A percentile compares a stretch with the other conserved stretches of the same genome.
phyloP scores from a whole-genome alignment of 2,888 invertebrate species.

The Chironomus riparius region DNA sequence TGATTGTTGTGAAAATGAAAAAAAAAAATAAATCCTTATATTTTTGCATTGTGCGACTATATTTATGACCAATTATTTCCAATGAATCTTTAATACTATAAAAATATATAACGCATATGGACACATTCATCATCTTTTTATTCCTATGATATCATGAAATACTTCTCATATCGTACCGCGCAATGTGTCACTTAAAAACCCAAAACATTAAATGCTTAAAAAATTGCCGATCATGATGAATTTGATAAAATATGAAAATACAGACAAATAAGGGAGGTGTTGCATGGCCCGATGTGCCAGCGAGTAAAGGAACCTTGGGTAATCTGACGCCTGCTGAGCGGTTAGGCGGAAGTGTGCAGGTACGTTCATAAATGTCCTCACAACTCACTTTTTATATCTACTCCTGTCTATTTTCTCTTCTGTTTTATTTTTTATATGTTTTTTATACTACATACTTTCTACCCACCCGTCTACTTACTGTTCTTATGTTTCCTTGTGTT shows the following conservation, averaged over 20 bases:
- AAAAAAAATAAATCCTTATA: too few species aligned
- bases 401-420: background rate
- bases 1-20: too few species aligned
- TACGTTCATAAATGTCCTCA: slow-evolving; percentile 44
- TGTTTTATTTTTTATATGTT: background rate
- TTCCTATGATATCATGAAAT: background rate
- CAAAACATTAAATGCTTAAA: background rate
- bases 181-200: background rate
- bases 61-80: too few species aligned
- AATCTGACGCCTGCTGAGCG: slow-evolving; percentile 89
- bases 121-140: too few species aligned
- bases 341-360: slow-evolving; percentile 89
- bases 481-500: background rate
- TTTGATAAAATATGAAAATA: slow-evolving; percentile 32
- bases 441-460: background rate
- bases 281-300: slow-evolving; percentile 75
- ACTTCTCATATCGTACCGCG: background rate
- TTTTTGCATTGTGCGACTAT: too few species aligned
- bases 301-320: slow-evolving; percentile 67
- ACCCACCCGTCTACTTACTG: background rate
- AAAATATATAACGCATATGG: too few species aligned
- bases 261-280: slow-evolving; percentile 60
- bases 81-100: too few species aligned
- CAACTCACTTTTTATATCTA: background rate
- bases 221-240: background rate